These are phyloP conservation scores for Kryptolebias ocellatus DNA, from an alignment of 2,797 vertebrate genomes.

Conservation along the genomic window DNA sequence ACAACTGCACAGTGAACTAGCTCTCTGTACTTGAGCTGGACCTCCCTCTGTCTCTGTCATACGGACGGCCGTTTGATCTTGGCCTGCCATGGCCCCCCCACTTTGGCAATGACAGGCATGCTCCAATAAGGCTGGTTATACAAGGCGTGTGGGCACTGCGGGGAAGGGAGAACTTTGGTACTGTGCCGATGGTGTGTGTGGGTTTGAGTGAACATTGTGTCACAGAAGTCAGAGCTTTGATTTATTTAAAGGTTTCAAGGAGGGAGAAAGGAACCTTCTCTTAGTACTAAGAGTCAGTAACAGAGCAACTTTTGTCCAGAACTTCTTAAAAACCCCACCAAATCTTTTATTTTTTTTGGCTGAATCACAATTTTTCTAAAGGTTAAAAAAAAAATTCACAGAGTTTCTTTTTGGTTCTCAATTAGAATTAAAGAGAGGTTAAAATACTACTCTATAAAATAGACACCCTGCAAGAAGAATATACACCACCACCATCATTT, in stretches of 20 bases:
- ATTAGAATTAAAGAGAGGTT: no score
- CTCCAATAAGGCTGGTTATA: constrained; percentile 53
- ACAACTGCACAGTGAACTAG: constrained; percentile 25
- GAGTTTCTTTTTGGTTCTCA: no score
- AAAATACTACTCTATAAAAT: no score
- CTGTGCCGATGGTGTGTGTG: neutral
- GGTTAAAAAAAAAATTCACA: no score
- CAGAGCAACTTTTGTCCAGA: no score
- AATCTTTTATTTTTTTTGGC: no score
- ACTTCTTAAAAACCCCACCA: neutral
- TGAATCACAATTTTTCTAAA: no score
- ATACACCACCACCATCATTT: no score
- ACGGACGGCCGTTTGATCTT: constrained; percentile 45
- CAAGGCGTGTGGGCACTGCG: constrained; percentile 16
- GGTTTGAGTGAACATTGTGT: neutral
- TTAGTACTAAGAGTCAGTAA: neutral
- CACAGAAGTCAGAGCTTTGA: constrained; percentile 13
- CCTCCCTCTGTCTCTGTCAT: constrained; percentile 38
- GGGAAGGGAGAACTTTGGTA: constrained; percentile 16
- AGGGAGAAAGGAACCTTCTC: neutral
- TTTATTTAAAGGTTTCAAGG: constrained; percentile 2
- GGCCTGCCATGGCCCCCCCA: constrained; percentile 9
- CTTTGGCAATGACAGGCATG: constrained; percentile 35
- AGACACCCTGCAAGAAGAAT: no score
- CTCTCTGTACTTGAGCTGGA: constrained; percentile 36